phyloP scores from a whole-genome alignment of 2,888 invertebrate genomes.

The Scrobipalpa atriplicella region DNA sequence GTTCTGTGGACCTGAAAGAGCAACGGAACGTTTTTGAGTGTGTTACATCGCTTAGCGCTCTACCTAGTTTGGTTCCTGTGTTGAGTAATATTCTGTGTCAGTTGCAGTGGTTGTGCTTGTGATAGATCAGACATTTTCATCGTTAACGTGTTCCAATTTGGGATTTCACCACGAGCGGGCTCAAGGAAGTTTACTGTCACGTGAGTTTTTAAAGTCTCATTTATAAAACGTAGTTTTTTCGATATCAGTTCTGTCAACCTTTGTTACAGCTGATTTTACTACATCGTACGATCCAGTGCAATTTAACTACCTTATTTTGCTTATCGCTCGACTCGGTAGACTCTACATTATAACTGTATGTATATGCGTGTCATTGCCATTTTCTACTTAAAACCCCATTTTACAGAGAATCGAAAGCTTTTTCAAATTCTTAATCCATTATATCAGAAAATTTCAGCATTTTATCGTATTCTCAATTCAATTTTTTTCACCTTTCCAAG shows the following conservation, averaged over 20 bases:
- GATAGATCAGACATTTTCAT: constrained; percentile 77
- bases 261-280: constrained; percentile 26
- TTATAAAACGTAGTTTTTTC: constrained; percentile 11
- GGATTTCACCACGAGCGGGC: constrained; percentile 83
- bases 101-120: constrained; percentile 78
- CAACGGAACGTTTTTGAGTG: constrained; percentile 52
- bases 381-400: neutral
- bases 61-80: constrained; percentile 71
- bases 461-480: neutral
- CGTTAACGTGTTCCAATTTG: constrained; percentile 77
- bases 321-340: neutral
- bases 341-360: constrained; percentile 15
- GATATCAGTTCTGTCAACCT: constrained; percentile 26
- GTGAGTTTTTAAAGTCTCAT: constrained; percentile 56
- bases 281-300: neutral
- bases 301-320: neutral
- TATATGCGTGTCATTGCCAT: neutral
- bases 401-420: neutral
- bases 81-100: constrained; percentile 80
- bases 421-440: neutral
- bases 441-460: neutral
- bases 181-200: constrained; percentile 80
- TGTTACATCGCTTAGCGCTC: constrained; percentile 58
- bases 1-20: constrained; percentile 51
- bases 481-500: neutral